Base-by-base conservation (phyloP, 2,797 vertebrate species). In the Neopelma chrysocephalum region DNA sequence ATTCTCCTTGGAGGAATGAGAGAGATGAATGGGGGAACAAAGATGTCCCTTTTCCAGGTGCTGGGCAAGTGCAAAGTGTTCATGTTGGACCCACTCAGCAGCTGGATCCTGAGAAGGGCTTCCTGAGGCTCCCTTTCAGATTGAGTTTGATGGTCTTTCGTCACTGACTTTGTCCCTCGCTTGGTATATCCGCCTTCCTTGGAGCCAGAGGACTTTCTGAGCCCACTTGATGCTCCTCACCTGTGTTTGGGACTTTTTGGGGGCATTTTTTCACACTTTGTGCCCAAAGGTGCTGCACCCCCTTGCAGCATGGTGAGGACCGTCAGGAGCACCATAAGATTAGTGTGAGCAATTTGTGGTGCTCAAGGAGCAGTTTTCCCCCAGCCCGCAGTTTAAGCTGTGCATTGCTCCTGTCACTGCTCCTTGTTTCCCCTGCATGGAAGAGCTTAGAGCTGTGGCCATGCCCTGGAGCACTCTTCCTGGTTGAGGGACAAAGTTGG, bases 231-330 rank as follows among this genome's bases (percentile, higher is more conserved):
- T 3, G 1, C 48, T 85, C 25, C 29, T 80, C 17, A 40, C 11
- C 10, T 3, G 0, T 0, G 0, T 68, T 64, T 43, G 15, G 21
- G 57, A 31, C 53, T 73, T 56, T 56, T 2, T 7, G 3, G 21
- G 12, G 48, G 29, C 3, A 25, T 64, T 71, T 64, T 66, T 64
- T 5, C 29, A 10, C 4, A 3, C 20, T 79, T 90, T 25, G 10
- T 48, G 10, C 48, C 53, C 0, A 3, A 53, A 83, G 53, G 16
- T 0, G 0, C n/a, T 75, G 40, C 72, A 71, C 13, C 19, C 17
- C 5, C 25, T 68, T 1, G 1, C 2, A 2, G 15, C 20, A 2
- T 2, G 2, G 45, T 9, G 2, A 56, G 31, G 13, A 27, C 61
- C 70, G 47, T 60, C 1, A 3, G 65, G 50, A 71, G 38, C 45